Evolutionary conservation across 2,888 invertebrate species (phyloP), one percentile per base, ranked within the genome.

Genomic region (Thyatira batis): DNA sequence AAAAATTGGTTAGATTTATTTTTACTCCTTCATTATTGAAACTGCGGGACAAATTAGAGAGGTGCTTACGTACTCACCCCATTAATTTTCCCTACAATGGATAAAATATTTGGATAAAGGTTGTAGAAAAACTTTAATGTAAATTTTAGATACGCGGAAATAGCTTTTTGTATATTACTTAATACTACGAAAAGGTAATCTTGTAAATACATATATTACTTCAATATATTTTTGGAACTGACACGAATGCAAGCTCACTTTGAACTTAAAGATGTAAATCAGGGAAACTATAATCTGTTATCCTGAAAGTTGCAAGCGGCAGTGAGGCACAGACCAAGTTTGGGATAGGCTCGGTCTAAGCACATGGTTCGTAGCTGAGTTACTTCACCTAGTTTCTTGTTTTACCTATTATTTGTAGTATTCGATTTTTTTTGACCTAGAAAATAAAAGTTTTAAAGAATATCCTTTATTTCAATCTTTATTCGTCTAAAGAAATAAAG

Each of bases 1-100:
- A 44, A 59, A 49, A 59, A 49, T 54, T 50, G 60, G 48, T 28
- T 49, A 49, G 64, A 63, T 55, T 60, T 21, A 50, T 50, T 23
- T 50, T 23, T n/a, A 4, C 33, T 33, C 33, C n/a, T 33, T 33
- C 33, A 33, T 33, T 33, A 33, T 33, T 33, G 13, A 33, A 33
- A 3, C 13, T 13, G 1, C 13, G n/a, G 33, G 33, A 13, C 33
- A 13, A 17, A 39, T 39, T 39, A 17, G 39, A 39, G n/a, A 13
- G 11, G 8, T 39, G 39, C 39, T 39, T 17, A 23, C 3, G 23
- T 23, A 39, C 17, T 39, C 17, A 39, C 17, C 39, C 8, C 13
- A 8, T 33, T 33, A 33, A 13, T 39, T n/a, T n/a, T n/a, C n/a
- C n/a, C n/a, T 17, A 39, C 17, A 0, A 8, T 39, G 39, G 39